Conservation (phyloP, 2,113 vertebrate genomes). For the Gallinago jamesoni region DNA sequence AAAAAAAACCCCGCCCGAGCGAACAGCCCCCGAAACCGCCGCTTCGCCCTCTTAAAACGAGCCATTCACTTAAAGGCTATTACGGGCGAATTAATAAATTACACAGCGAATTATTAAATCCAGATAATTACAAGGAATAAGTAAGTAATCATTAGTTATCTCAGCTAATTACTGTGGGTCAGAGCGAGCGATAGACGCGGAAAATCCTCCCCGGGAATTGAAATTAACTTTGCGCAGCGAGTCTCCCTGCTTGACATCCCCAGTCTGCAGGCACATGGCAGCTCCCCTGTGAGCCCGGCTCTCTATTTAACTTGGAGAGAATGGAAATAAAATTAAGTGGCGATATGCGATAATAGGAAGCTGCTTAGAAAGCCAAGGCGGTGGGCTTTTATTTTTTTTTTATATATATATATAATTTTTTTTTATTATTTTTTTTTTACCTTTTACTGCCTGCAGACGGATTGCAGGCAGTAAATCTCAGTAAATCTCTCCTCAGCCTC, state of each 20-base stretch:
- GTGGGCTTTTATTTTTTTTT: neutral
- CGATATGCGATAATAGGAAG: slow-evolving; percentile 72
- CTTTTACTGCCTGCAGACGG: slow-evolving; percentile 51
- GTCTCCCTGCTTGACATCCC: slow-evolving; percentile 83
- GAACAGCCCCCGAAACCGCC: slow-evolving; percentile 65
- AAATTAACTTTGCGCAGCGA: slow-evolving; percentile 91
- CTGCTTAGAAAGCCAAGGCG: slow-evolving; percentile 72
- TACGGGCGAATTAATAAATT: slow-evolving; percentile 99
- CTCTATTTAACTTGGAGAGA: slow-evolving; percentile 83
- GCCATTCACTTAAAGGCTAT: slow-evolving; percentile 93
- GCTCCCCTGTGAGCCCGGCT: slow-evolving; percentile 80
- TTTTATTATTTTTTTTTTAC: neutral
- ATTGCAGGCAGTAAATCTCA: neutral
- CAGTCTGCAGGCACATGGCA: slow-evolving; percentile 78
- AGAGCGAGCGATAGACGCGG: slow-evolving; percentile 82
- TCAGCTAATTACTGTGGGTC: slow-evolving; percentile 99
- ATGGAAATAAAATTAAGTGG: slow-evolving; percentile 83
- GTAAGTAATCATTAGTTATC: slow-evolving; percentile 99
- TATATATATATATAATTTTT: too few relatives aligned
- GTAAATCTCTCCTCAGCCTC: neutral
- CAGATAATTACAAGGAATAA: slow-evolving; percentile 98
- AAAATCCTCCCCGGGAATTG: slow-evolving; percentile 92
- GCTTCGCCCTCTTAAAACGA: slow-evolving; percentile 81
- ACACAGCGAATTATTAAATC: slow-evolving; percentile 99
- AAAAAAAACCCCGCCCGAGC: neutral